Evolutionary conservation across 2,888 invertebrate genomes (phyloP).

Genomic region (Spodoptera picta): DNA sequence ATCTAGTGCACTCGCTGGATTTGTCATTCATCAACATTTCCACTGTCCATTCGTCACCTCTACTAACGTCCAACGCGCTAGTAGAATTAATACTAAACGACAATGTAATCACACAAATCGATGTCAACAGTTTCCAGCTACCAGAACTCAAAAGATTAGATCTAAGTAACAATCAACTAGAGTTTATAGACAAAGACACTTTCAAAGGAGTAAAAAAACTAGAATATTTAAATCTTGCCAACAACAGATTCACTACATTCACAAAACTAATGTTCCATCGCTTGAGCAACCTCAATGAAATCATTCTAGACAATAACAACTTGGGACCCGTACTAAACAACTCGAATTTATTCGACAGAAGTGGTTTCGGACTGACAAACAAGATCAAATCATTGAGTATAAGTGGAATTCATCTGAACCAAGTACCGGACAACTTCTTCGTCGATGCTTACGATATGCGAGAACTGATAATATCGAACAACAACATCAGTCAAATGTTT

Average conservation of each 20-base stretch:
- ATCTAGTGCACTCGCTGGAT: constrained; percentile 69
- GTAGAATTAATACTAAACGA: constrained; percentile 68
- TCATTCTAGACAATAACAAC: constrained; percentile 81
- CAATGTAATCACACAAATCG: constrained; percentile 73
- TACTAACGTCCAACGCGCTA: constrained; percentile 70
- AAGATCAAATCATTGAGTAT: constrained; percentile 75
- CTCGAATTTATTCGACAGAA: constrained; percentile 76
- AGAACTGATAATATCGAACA: constrained; percentile 84
- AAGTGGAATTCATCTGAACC: constrained; percentile 69
- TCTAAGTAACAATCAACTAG: constrained; percentile 78
- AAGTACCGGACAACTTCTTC: constrained; percentile 79
- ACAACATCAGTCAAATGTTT: constrained; percentile 87
- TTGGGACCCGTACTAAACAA: constrained; percentile 73
- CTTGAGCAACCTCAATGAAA: constrained; percentile 74
- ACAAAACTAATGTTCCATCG: constrained; percentile 76
- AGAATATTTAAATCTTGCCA: constrained; percentile 79
- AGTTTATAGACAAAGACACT: constrained; percentile 72
- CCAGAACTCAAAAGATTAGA: constrained; percentile 76
- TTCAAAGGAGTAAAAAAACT: constrained; percentile 78
- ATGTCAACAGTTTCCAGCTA: constrained; percentile 67
- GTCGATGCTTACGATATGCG: constrained; percentile 81
- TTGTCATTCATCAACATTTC: constrained; percentile 76
- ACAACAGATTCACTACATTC: constrained; percentile 79
- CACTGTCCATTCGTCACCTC: constrained; percentile 56
- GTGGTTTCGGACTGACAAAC: constrained; percentile 76